Evolutionary conservation across 1,140 invertebrate species (phyloP).

Genomic region (Zophobas atratus): DNA sequence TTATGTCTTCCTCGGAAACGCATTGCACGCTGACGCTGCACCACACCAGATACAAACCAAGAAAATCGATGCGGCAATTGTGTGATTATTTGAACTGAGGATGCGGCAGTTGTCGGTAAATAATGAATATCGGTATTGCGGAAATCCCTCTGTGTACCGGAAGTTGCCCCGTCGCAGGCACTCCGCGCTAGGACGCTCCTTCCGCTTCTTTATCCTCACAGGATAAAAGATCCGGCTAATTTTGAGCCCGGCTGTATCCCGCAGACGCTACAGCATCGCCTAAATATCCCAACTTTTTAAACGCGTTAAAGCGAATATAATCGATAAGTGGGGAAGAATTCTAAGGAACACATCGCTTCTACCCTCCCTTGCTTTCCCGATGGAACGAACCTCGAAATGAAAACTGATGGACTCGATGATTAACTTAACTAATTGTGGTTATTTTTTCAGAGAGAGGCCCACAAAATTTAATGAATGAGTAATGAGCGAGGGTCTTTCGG

Average conservation of each 20-base stretch:
- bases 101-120: conserved; percentile 61
- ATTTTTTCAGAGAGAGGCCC: conserved; percentile 8
- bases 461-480: conserved; percentile 7
- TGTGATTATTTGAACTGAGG: conserved; percentile 44
- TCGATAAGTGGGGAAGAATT: conserved; percentile 10
- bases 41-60: too few species aligned
- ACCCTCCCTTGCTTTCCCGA: background rate
- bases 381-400: background rate
- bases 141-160: conserved; percentile 63
- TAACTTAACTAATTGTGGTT: conserved; percentile 20
- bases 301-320: conserved; percentile 26
- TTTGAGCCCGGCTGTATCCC: conserved; percentile 51
- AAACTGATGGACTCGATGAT: conserved; percentile 15
- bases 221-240: conserved; percentile 62
- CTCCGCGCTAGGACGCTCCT: conserved; percentile 57
- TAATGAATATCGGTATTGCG: conserved; percentile 67
- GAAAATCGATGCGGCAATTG: conserved; percentile 29
- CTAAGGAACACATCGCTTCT: conserved; percentile 1
- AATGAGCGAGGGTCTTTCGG: background rate
- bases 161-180: conserved; percentile 64
- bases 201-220: conserved; percentile 62
- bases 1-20: too few species aligned
- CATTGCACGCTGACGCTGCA: too few species aligned
- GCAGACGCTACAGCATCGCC: conserved; percentile 19
- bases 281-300: conserved; percentile 26